phyloP scores from a whole-genome alignment of 2,888 invertebrate species.

The Drosophila anomelani region DNA sequence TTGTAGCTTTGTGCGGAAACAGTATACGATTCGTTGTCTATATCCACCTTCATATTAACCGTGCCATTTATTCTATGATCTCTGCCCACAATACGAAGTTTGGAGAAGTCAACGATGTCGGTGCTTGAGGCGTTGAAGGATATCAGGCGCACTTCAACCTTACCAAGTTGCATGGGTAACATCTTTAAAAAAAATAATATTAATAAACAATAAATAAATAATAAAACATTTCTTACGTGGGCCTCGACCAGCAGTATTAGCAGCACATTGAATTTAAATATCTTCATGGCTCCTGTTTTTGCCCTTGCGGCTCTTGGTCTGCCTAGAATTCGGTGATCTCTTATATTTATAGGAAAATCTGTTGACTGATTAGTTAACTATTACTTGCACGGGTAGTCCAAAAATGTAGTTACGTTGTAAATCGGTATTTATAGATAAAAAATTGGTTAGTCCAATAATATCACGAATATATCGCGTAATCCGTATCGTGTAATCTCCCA shows the following conservation, averaged over 20 bases:
- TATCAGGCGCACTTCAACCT: neutral
- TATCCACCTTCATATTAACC: neutral
- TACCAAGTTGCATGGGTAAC: neutral
- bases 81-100: neutral
- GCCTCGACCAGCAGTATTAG: neutral
- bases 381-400: neutral
- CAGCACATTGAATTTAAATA: neutral
- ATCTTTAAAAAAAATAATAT: neutral
- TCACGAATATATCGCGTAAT: neutral
- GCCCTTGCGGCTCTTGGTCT: too few species aligned
- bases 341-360: neutral
- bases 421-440: neutral
- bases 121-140: conserved; percentile 3
- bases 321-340: neutral
- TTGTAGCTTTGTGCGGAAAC: neutral
- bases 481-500: too few species aligned
- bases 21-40: neutral
- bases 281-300: neutral
- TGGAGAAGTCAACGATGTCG: neutral
- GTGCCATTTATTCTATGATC: conserved; percentile 1
- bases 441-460: neutral
- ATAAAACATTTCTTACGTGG: neutral
- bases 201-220: neutral
- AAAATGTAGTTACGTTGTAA: neutral
- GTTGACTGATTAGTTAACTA: neutral